These are phyloP conservation scores for Hydrochoerus hydrochaeris DNA, from an alignment of 2,113 vertebrate genomes.

Conservation along the genomic window DNA sequence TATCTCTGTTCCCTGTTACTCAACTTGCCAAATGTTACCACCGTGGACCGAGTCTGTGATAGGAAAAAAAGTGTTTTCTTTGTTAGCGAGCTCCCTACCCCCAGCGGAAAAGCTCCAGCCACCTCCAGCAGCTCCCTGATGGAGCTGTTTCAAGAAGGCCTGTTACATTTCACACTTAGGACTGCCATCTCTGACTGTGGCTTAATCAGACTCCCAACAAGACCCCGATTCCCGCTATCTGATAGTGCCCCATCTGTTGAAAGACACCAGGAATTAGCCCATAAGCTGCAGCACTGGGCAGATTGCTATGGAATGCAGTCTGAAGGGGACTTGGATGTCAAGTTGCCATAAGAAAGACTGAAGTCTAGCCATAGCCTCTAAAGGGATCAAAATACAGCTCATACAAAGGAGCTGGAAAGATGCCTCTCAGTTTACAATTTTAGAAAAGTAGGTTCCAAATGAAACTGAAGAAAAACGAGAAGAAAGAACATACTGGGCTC, in stretches of 20 bases:
- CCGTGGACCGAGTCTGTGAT: neutral
- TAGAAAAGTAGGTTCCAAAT: conserved; percentile 38
- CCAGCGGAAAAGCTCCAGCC: neutral
- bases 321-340: conserved; percentile 41
- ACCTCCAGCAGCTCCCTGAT: neutral
- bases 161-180: conserved; percentile 58
- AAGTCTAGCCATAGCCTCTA: conserved; percentile 1
- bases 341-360: neutral
- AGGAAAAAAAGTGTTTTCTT: conserved; percentile 45
- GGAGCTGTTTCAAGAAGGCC: conserved; percentile 33
- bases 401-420: conserved; percentile 6
- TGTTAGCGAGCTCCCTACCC: conserved; percentile 19
- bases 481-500: neutral
- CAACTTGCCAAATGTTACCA: conserved; percentile 75
- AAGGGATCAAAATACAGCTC: conserved; percentile 34
- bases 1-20: conserved; percentile 63
- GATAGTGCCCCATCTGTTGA: conserved; percentile 36
- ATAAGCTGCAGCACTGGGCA: neutral
- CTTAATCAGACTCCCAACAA: conserved; percentile 61
- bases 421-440: conserved; percentile 33
- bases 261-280: conserved; percentile 52
- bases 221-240: conserved; percentile 45
- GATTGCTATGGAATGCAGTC: conserved; percentile 64
- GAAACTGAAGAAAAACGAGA: conserved; percentile 8
- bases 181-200: neutral